phyloP scores from a whole-genome alignment of 2,113 vertebrate genomes.

The Ictalurus furcatus region DNA sequence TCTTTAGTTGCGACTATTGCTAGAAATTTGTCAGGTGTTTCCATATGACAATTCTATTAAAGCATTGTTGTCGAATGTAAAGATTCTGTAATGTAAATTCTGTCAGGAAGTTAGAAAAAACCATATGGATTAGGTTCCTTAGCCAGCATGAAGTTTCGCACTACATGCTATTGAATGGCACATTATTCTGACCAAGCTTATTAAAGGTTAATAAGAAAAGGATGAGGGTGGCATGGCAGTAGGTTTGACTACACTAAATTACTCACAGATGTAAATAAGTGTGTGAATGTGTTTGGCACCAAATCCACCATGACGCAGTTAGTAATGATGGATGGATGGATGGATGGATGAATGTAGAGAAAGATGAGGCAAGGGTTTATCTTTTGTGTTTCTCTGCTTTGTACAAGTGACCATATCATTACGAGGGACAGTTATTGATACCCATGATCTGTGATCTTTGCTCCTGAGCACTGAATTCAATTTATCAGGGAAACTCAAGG shows the following conservation, averaged over 20 bases:
- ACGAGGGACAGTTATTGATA: background rate
- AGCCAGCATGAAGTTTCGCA: background rate
- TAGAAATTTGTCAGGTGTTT: background rate
- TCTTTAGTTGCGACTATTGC: background rate
- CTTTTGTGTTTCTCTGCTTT: background rate
- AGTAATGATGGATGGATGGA: background rate
- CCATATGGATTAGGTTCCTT: constrained; percentile 19
- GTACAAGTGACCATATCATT: background rate
- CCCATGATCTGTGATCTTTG: background rate
- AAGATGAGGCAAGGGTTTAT: constrained; percentile 28
- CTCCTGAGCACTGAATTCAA: background rate
- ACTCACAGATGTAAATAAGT: background rate
- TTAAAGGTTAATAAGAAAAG: constrained; percentile 43
- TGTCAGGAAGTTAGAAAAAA: background rate
- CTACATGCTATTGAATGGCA: constrained; percentile 22
- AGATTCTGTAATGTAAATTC: background rate
- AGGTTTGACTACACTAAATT: background rate
- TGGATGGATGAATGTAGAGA: background rate
- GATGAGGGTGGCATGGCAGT: background rate
- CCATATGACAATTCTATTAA: background rate
- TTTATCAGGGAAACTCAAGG: background rate
- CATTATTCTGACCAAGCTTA: constrained; percentile 45
- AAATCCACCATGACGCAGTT: background rate
- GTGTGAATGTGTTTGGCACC: background rate
- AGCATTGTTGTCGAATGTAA: background rate